Percentiles rank a stretch among this genome's conserved stretches.
These are phyloP conservation scores for Tetragonula clypearis DNA, from an alignment of 1,140 invertebrate species.

Conservation along the genomic window DNA sequence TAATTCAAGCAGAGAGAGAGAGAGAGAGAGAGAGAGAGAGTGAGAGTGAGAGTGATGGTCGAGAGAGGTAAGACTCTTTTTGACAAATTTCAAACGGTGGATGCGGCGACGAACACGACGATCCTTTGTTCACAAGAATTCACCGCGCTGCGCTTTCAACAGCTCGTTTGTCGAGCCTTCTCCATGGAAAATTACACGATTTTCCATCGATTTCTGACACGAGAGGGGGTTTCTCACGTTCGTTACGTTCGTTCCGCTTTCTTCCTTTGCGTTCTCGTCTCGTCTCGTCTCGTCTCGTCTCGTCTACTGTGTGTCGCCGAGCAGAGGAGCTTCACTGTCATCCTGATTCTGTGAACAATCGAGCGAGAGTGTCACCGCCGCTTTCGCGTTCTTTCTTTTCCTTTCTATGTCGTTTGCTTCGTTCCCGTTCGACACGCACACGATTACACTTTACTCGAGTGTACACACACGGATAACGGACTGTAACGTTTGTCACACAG, in stretches of 20 bases:
- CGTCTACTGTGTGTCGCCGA: not conserved
- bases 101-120: constrained; percentile 51
- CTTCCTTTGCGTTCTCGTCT: not conserved
- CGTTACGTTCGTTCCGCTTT: not conserved
- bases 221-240: not conserved
- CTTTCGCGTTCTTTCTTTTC: not conserved
- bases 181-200: not conserved
- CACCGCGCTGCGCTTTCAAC: not conserved
- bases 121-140: constrained; percentile 67
- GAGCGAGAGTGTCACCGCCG: constrained; percentile 45
- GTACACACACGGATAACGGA: constrained; percentile 15
- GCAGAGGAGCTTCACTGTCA: too few species aligned
- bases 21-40: too few species aligned
- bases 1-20: too few species aligned
- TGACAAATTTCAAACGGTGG: constrained; percentile 39
- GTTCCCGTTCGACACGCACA: constrained; percentile 58
- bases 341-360: constrained; percentile 65
- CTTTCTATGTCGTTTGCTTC: not conserved
- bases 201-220: not conserved
- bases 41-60: not conserved
- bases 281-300: not conserved
- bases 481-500: not conserved
- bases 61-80: constrained; percentile 31
- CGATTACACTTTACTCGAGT: constrained; percentile 17
- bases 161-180: not conserved